phyloP scores from a whole-genome alignment of 2,113 vertebrate genomes.

The Ictidomys tridecemlineatus region DNA sequence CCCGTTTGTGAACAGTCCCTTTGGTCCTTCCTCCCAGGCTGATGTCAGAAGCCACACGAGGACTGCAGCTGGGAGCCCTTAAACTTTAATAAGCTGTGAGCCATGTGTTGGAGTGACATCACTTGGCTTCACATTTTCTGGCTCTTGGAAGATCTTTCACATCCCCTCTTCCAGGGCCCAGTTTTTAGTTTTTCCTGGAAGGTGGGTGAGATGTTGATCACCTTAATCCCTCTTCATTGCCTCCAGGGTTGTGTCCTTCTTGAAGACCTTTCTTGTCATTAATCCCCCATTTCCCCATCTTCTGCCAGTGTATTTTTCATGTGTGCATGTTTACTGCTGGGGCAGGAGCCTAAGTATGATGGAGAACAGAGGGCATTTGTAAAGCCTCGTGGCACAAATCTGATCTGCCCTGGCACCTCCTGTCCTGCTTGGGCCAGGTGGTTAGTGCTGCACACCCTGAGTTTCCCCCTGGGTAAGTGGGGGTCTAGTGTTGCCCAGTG shows the following conservation, averaged over 20 bases:
- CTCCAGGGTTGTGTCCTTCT: background rate
- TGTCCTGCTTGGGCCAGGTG: fast-evolving
- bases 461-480: background rate
- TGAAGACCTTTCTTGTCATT: background rate
- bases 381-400: background rate
- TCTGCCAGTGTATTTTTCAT: background rate
- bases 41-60: background rate
- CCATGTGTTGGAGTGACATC: background rate
- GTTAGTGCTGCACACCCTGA: background rate
- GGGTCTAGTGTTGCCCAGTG: background rate
- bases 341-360: no score
- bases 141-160: background rate
- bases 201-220: background rate
- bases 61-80: background rate
- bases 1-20: background rate
- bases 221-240: background rate
- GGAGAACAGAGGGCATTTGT: no score
- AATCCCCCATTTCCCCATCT: background rate
- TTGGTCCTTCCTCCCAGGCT: background rate
- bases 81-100: background rate
- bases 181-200: background rate
- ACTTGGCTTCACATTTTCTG: background rate
- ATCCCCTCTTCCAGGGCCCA: background rate
- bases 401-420: background rate
- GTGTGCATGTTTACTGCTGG: fast-evolving